Conservation (phyloP, 2,797 vertebrate genomes). For the Alca torda region DNA sequence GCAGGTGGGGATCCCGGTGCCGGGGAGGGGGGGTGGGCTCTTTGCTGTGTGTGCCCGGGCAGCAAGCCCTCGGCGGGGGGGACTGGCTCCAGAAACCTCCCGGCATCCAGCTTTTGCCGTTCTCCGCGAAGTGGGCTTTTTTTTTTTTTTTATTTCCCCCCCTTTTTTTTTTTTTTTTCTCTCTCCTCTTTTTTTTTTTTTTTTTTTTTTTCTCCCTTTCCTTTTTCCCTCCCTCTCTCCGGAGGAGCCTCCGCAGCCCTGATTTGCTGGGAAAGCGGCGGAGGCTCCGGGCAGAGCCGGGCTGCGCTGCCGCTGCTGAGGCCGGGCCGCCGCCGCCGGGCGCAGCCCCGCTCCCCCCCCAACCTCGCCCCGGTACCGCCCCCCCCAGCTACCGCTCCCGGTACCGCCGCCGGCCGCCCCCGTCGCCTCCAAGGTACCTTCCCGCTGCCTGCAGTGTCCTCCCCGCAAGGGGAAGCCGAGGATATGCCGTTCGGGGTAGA, state of each 20-base stretch:
- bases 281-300: slow-evolving; percentile 45
- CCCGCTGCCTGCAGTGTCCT: neutral
- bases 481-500: neutral
- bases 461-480: neutral
- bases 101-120: neutral
- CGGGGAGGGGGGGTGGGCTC: too few relatives aligned
- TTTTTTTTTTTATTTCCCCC: neutral
- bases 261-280: slow-evolving; percentile 24
- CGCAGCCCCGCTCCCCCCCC: neutral
- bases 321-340: slow-evolving; percentile 6
- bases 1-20: neutral
- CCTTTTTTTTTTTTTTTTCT: rapidly evolving
- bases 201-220: neutral
- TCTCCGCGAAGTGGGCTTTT: neutral
- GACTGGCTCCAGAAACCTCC: neutral
- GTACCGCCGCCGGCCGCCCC: neutral
- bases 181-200: neutral
- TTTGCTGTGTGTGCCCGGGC: neutral
- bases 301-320: slow-evolving; percentile 40
- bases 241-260: slow-evolving; percentile 19
- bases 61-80: neutral
- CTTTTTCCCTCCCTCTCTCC: slow-evolving; percentile 2
- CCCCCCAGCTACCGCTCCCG: too few relatives aligned
- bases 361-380: too few relatives aligned
- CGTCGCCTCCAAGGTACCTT: neutral